These are phyloP conservation scores for Eulemur albifrons DNA, from an alignment of 2,797 vertebrate species.

Conservation along the genomic window DNA sequence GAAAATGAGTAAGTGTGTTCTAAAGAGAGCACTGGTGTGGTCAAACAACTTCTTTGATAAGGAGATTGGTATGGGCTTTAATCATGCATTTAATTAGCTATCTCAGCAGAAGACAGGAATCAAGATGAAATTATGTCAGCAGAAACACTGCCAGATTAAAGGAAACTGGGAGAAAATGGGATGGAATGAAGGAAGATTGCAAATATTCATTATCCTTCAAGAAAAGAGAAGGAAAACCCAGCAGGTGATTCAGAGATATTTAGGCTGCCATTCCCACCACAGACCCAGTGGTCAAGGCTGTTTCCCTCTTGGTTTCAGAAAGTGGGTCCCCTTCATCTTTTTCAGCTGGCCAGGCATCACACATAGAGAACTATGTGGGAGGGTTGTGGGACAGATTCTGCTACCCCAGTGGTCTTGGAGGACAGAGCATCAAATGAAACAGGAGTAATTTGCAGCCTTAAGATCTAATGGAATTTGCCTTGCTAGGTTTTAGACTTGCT, in stretches of 20 bases:
- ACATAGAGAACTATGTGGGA: too few species aligned
- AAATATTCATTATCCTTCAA: neutral
- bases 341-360: neutral
- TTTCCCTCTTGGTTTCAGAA: neutral
- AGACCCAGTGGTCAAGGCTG: neutral
- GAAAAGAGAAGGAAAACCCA: neutral
- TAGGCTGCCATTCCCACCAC: neutral
- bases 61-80: neutral
- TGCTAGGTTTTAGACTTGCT: neutral
- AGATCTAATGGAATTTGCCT: neutral
- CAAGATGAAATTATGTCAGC: neutral
- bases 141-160: neutral
- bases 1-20: neutral
- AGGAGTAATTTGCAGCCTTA: neutral
- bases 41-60: neutral
- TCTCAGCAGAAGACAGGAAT: neutral
- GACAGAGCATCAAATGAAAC: neutral
- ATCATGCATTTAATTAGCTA: neutral
- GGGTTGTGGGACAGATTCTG: neutral
- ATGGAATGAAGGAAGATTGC: neutral
- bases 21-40: neutral
- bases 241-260: neutral
- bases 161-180: neutral
- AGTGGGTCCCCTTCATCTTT: neutral
- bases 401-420: neutral